phyloP scores from a whole-genome alignment of 35 echinoderm and acorn worm genomes.

The Amphiura filiformis region DNA sequence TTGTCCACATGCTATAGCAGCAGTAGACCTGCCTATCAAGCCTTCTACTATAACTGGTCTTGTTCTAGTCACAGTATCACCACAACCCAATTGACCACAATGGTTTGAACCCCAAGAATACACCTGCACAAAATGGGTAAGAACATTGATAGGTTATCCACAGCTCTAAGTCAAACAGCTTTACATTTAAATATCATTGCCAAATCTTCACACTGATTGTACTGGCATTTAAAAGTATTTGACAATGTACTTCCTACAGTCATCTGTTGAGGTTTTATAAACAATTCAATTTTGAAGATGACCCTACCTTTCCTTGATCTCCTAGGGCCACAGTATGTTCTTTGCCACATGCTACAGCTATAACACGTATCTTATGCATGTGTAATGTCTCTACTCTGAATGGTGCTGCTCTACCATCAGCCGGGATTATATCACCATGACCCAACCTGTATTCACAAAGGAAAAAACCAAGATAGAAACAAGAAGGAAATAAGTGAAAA shows the following conservation, averaged over 20 bases:
- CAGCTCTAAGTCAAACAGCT: too few relatives aligned
- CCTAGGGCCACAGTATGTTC: slow-evolving; percentile 84
- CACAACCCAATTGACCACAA: slow-evolving; percentile 83
- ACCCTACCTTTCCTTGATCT: slow-evolving; percentile 38
- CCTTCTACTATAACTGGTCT: slow-evolving; percentile 68
- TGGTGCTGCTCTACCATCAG: slow-evolving; percentile 62
- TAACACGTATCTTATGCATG: slow-evolving; percentile 76
- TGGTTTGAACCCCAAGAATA: slow-evolving; percentile 82
- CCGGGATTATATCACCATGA: slow-evolving; percentile 80
- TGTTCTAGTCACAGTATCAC: slow-evolving; percentile 56
- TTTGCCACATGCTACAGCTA: slow-evolving; percentile 78
- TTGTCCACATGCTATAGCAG: slow-evolving; percentile 86
- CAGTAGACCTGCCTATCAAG: slow-evolving; percentile 43
- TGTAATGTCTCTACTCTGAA: slow-evolving; percentile 78
- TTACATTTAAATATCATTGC: too few relatives aligned
- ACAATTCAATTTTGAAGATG: not conserved
- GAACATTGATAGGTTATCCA: not conserved
- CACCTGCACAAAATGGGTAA: slow-evolving; percentile 29
- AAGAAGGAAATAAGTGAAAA: not conserved
- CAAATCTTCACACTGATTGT: too few relatives aligned
- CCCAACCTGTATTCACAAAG: slow-evolving; percentile 75
- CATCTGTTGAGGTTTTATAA: not conserved
- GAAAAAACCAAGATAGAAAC: not conserved
- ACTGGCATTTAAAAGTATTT: too few relatives aligned
- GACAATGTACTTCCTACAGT: too few relatives aligned